These are phyloP conservation scores for Phyllotreta cruciferae DNA, from an alignment of 2,888 invertebrate species.

Conservation along the genomic window DNA sequence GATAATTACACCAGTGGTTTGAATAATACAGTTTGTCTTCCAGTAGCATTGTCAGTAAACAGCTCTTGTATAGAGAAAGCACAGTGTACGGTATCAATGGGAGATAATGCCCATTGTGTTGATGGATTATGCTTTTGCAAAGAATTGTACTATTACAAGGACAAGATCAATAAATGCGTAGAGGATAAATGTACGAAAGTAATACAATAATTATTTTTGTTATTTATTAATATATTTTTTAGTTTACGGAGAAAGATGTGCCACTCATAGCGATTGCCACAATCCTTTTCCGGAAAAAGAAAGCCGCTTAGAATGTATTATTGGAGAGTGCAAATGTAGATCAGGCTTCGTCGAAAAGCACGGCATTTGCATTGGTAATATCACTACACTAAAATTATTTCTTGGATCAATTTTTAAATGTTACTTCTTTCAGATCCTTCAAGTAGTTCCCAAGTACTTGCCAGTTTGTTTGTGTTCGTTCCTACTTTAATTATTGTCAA, in stretches of 20 bases:
- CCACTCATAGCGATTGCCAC: slow-evolving; percentile 44
- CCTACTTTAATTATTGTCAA: not conserved
- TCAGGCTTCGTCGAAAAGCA: slow-evolving; percentile 41
- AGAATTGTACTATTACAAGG: slow-evolving; percentile 47
- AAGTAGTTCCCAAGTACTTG: not conserved
- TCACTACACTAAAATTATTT: not conserved
- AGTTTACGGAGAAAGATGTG: slow-evolving; percentile 50
- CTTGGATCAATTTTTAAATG: too few species aligned
- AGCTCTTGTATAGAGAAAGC: slow-evolving; percentile 47
- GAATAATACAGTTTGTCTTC: slow-evolving; percentile 44
- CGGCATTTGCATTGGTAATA: slow-evolving; percentile 46
- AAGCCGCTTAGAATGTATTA: slow-evolving; percentile 45
- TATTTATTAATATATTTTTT: slow-evolving; percentile 32
- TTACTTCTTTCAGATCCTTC: slow-evolving; percentile 15
- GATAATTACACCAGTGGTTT: slow-evolving; percentile 41
- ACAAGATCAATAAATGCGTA: slow-evolving; percentile 45
- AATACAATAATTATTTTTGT: not conserved
- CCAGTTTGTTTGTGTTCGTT: slow-evolving; percentile 1
- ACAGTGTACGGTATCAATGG: slow-evolving; percentile 49
- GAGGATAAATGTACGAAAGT: slow-evolving; percentile 46
- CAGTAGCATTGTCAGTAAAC: slow-evolving; percentile 40
- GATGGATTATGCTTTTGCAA: slow-evolving; percentile 48
- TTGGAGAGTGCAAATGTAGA: slow-evolving; percentile 47
- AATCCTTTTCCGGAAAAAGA: slow-evolving; percentile 36
- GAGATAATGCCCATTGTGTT: slow-evolving; percentile 45